Percentiles rank a stretch among this genome's conserved stretches.
Conservation (phyloP, 2,888 invertebrate genomes). For the Copidosoma aretas region DNA sequence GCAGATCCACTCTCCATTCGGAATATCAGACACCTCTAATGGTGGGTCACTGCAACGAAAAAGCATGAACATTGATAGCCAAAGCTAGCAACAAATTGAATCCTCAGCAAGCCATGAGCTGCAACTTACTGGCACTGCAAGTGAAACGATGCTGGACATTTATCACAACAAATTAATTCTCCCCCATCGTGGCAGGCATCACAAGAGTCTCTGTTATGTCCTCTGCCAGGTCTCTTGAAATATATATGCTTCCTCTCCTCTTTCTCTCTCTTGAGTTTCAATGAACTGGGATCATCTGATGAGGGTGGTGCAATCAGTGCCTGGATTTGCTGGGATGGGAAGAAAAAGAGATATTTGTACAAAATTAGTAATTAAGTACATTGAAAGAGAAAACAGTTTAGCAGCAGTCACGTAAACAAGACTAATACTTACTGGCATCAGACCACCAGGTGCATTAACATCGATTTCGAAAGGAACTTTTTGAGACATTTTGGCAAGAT, state of each 20-base stretch:
- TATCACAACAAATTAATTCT: conserved; percentile 93
- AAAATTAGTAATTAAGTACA: too few species aligned
- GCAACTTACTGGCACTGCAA: conserved; percentile 87
- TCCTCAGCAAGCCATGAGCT: not conserved
- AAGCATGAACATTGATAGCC: not conserved
- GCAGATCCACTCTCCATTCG: conserved; percentile 90
- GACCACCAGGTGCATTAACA: conserved; percentile 36
- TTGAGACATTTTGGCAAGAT: conserved; percentile 35
- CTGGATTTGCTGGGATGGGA: conserved; percentile 78
- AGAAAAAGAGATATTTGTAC: not conserved
- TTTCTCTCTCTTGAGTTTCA: conserved; percentile 61
- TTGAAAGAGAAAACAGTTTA: not conserved
- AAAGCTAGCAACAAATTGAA: not conserved
- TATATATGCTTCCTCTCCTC: conserved; percentile 77
- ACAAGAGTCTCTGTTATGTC: conserved; percentile 91
- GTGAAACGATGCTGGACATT: conserved; percentile 95
- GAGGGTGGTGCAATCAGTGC: conserved; percentile 87
- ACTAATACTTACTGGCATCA: conserved; percentile 37
- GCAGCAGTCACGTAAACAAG: not conserved
- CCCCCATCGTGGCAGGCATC: conserved; percentile 95
- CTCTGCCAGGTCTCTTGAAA: conserved; percentile 84
- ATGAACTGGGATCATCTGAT: conserved; percentile 73
- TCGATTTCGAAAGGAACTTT: conserved; percentile 38
- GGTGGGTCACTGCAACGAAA: conserved; percentile 82
- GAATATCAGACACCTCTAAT: conserved; percentile 86